These are phyloP conservation scores for Probosciger aterrimus DNA, from an alignment of 2,113 vertebrate genomes.

Conservation along the genomic window DNA sequence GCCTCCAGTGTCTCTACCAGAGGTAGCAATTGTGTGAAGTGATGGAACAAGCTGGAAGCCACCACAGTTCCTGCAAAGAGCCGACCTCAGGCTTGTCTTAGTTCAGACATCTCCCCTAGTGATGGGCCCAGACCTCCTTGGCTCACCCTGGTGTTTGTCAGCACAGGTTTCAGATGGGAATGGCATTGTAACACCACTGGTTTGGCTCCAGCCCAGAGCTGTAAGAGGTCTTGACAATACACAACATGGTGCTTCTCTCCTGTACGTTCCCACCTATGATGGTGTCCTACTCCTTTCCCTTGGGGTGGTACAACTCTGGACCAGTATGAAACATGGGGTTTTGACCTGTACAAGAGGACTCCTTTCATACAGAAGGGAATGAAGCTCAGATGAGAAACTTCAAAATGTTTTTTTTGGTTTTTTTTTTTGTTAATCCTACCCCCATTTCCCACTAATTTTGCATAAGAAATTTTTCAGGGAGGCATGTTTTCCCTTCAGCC, in stretches of 20 bases:
- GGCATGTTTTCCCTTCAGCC: not conserved
- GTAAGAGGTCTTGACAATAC: not conserved
- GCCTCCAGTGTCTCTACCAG: not conserved
- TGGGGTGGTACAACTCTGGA: not conserved
- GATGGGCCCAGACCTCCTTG: not conserved
- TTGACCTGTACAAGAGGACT: not conserved
- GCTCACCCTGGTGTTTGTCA: fast-evolving
- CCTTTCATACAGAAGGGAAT: not conserved
- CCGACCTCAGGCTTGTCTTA: fast-evolving
- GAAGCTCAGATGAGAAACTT: not conserved
- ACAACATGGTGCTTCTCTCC: not conserved
- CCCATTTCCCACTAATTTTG: not conserved
- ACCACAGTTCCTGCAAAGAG: not conserved
- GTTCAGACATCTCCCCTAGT: not conserved
- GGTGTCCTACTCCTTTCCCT: not conserved
- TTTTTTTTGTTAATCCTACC: not conserved
- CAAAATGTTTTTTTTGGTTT: fast-evolving
- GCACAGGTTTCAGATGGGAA: not conserved
- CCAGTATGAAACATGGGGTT: fast-evolving
- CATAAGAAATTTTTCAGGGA: not conserved
- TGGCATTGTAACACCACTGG: fast-evolving
- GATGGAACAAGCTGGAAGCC: not conserved
- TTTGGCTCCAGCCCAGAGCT: not conserved
- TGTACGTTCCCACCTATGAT: not conserved
- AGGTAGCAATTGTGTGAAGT: not conserved